Conservation (phyloP, 2,888 invertebrate species). For the Tiliacea citrago region DNA sequence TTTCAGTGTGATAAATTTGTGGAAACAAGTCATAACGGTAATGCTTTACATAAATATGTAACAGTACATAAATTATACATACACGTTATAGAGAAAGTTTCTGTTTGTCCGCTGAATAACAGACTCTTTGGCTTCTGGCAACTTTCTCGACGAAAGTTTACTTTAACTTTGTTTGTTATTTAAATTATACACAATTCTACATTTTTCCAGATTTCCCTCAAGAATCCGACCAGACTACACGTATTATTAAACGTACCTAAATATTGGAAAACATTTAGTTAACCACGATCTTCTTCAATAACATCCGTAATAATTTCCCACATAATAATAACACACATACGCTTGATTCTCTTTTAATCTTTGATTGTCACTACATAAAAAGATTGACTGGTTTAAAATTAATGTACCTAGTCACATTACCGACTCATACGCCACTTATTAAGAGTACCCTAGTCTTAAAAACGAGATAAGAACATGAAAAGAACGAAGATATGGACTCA, state of each 20-base stretch:
- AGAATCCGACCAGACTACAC: not conserved
- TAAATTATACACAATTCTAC: slow-evolving; percentile 9
- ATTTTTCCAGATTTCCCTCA: not conserved
- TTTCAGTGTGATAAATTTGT: slow-evolving; percentile 13
- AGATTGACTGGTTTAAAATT: not conserved
- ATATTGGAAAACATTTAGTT: slow-evolving; percentile 10
- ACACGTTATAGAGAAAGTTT: slow-evolving; percentile 55
- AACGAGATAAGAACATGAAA: slow-evolving; percentile 15
- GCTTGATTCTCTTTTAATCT: not conserved
- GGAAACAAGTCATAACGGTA: slow-evolving; percentile 42
- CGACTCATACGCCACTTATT: slow-evolving; percentile 11
- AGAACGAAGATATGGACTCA: not conserved
- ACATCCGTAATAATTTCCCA: slow-evolving; percentile 9
- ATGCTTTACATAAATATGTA: slow-evolving; percentile 50
- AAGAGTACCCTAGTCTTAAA: not conserved
- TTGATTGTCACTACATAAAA: not conserved
- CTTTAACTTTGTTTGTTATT: slow-evolving; percentile 25
- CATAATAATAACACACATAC: not conserved
- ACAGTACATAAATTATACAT: slow-evolving; percentile 54
- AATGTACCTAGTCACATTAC: not conserved
- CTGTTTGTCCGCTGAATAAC: slow-evolving; percentile 42
- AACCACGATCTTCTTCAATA: slow-evolving; percentile 6
- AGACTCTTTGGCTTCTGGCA: slow-evolving; percentile 35
- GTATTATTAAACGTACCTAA: not conserved
- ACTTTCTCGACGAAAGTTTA: slow-evolving; percentile 50